Base-by-base conservation (phyloP, 1,140 invertebrate genomes). In the Drosophila biarmipes region DNA sequence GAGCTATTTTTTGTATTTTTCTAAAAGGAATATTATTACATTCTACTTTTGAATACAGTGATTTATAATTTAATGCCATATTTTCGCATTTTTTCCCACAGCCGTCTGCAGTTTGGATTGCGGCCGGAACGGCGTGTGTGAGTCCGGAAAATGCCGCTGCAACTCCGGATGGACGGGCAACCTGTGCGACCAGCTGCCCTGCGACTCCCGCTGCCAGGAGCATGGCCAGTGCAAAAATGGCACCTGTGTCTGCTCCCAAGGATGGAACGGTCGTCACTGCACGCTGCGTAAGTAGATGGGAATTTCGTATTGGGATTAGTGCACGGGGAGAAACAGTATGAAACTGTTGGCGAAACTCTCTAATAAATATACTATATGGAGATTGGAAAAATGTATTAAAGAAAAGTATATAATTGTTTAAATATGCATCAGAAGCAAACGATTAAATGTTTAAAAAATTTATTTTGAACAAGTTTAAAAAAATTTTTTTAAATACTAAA, bases 151-250 rank as follows among this genome's bases (percentile, higher is more conserved):
- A 56, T 99, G 98, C 93, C 95, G 95, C 27, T 99, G 98, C 90
- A 95, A 97, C 57, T 93, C 95, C 24, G 98, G 98, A 54, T 99
- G 98, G 97, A 97, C 96, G 1, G 98, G 98, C 24, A 94, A 96
- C 45, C 95, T 96, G 48, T 99, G 98, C 92, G 97, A 98, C 92
- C 96, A 97, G 85, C 93, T 96, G 66, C 96, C 97, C 12, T 98
- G 98, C 92, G 97, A 98, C 90, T 91, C 94, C n/a, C 95, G 98
- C 54, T 98, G 98, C 91, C 95, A 95, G n/a, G 97, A 98, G 78
- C 97, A 98, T 86, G 98, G 99, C 0, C 97, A 98, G 92, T 99
- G 99, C 92, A 96, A 97, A 90, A 99, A 99, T 92, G 98, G 98
- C 34, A 98, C 97, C 24, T 99, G 98, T 92, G 96, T 98, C 43